These are phyloP conservation scores for Spilogale gracilis DNA, from an alignment of 2,113 vertebrate species.

Conservation along the genomic window DNA sequence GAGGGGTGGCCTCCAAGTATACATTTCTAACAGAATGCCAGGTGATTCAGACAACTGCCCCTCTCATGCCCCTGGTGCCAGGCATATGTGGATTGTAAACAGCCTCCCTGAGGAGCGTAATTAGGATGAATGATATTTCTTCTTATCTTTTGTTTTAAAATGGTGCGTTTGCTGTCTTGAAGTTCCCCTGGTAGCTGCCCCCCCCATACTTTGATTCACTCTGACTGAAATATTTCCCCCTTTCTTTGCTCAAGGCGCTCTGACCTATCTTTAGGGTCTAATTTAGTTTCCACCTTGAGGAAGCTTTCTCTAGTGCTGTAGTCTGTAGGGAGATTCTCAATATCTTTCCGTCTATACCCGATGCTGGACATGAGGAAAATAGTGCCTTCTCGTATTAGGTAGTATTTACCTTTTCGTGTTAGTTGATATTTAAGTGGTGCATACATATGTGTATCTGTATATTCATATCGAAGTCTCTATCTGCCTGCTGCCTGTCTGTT, in stretches of 20 bases:
- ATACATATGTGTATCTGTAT: not conserved
- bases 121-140: not conserved
- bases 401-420: not conserved
- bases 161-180: not conserved
- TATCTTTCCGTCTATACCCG: not conserved
- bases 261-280: not conserved
- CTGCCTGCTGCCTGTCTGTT: not conserved
- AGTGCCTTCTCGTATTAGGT: not conserved
- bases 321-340: not conserved
- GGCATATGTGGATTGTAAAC: not conserved
- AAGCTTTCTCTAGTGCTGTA: not conserved
- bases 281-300: not conserved
- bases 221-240: not conserved
- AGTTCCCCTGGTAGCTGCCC: not conserved
- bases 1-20: not conserved
- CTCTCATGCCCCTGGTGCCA: rapidly evolving
- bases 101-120: not conserved
- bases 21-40: not conserved
- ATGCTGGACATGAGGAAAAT: not conserved
- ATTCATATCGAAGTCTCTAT: not conserved
- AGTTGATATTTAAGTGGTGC: not conserved
- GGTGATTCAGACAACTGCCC: rapidly evolving
- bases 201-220: not conserved
- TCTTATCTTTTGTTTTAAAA: not conserved
- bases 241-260: not conserved